A percentile compares a stretch with the other conserved stretches of the same genome.
Evolutionary conservation across 2,888 invertebrate genomes (phyloP).

Genomic region (Drosophila macrospina): DNA sequence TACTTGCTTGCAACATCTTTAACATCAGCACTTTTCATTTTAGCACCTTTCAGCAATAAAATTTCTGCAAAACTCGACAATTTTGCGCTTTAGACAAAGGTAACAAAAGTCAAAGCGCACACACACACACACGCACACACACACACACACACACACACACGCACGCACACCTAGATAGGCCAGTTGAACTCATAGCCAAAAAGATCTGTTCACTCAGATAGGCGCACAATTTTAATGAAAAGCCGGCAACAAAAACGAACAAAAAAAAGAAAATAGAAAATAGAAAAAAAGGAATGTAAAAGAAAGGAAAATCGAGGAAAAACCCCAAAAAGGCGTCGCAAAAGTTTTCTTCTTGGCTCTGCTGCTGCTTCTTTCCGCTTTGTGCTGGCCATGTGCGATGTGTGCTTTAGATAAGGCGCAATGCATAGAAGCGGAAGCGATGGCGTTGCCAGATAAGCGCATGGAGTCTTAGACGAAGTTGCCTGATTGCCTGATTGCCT

Average conservation of each 20-base stretch:
- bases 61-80: conserved; percentile 79
- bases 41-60: conserved; percentile 79
- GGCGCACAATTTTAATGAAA: conserved; percentile 77
- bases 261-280: conserved; percentile 15
- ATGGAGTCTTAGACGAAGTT: conserved; percentile 37
- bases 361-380: neutral
- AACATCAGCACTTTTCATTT: conserved; percentile 80
- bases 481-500: conserved; percentile 6
- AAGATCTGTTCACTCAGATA: conserved; percentile 67
- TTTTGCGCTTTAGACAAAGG: conserved; percentile 78
- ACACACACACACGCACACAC: conserved; percentile 19
- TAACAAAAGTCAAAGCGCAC: conserved; percentile 61
- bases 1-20: conserved; percentile 42
- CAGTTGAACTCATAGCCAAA: conserved; percentile 56
- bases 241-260: conserved; percentile 42
- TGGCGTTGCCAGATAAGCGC: conserved; percentile 64
- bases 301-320: conserved; percentile 16
- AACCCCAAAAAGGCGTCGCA: conserved; percentile 40
- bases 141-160: conserved; percentile 10
- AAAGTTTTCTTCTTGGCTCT: conserved; percentile 20
- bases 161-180: neutral
- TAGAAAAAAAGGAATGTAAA: conserved; percentile 8
- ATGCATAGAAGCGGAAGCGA: conserved; percentile 60
- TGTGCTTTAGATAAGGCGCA: conserved; percentile 57
- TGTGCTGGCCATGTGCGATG: conserved; percentile 45